A percentile compares a stretch with the other conserved stretches of the same genome.
Conservation (phyloP, 2,888 invertebrate species). For the Cryptus armator region DNA sequence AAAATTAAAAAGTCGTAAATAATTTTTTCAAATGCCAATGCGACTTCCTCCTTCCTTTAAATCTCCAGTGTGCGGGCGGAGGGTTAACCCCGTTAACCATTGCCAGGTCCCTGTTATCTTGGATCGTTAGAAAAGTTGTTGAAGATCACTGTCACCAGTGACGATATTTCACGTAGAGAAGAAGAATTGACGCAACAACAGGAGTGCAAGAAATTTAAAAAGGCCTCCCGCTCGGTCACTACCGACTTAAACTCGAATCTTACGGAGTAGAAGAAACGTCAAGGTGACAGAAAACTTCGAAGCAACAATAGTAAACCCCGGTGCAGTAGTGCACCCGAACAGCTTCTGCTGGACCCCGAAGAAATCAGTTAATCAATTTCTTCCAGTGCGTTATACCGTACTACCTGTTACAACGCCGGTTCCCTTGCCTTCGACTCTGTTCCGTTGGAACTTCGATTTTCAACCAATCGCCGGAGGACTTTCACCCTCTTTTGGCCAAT, state of each 20-base stretch:
- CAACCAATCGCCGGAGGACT: conserved; percentile 52
- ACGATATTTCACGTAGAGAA: conserved; percentile 5
- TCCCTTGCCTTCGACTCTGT: background rate
- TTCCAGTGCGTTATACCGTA: conserved; percentile 69
- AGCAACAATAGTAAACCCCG: conserved; percentile 19
- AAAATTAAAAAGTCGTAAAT: no score
- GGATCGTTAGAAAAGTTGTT: conserved; percentile 4
- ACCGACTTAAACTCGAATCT: conserved; percentile 33
- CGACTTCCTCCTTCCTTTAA: no score
- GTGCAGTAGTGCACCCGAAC: background rate
- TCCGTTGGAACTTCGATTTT: conserved; percentile 12
- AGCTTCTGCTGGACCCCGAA: conserved; percentile 35
- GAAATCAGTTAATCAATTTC: conserved; percentile 67
- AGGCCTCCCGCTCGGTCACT: background rate
- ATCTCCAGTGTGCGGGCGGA: no score
- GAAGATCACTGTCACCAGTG: background rate
- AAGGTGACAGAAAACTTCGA: conserved; percentile 20
- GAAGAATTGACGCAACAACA: conserved; percentile 18
- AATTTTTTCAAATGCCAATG: no score
- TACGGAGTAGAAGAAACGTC: conserved; percentile 11
- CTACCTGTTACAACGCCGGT: conserved; percentile 38
- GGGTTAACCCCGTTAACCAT: no score
- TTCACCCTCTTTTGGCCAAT: conserved; percentile 52
- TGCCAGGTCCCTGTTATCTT: background rate
- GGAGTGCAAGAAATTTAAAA: background rate